Base-by-base conservation (phyloP, 1,140 invertebrate species). In the Nasonia giraulti region DNA sequence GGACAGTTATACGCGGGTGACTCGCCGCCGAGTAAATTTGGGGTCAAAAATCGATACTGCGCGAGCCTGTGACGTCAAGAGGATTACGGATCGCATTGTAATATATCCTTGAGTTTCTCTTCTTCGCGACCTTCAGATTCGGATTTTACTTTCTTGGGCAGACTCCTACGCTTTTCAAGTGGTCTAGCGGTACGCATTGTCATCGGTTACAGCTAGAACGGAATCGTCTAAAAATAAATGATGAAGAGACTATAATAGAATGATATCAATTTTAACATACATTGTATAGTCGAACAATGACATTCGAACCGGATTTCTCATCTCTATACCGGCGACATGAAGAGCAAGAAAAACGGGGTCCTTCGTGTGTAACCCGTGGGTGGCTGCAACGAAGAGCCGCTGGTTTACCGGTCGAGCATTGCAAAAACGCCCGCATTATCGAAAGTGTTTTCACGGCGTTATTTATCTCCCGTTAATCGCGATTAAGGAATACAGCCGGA, bases 61-160 rank as follows among this genome's bases (percentile, higher is more conserved):
- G 33, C 8, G 73, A 6, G n/a, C 20, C 10, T 50, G 17, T 69
- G 66, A 69, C 23, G 66, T 71, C 23, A n/a, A 31, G 23, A 27
- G 23, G 10, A 71, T 71, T 71, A 31, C 68, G 68, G 27, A 31
- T 71, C 31, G 23, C 27, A 20, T 62, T n/a, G 6, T n/a, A n/a
- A 62, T 62, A 62, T 7, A 62, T 71, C 23, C 23, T 31, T 31
- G 31, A 31, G 27, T n/a, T 75, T 44, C 74, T 75, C 74, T 44
- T 37, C 74, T 44, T 37, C 74, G 74, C 37, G 74, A 75, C 74
- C 74, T 75, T 75, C 74, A 44, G 33, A 27, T 75, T 75, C 10
- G 37, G 12, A 44, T 75, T 75, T 75, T 75, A 75, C 74, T 44
- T 44, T 75, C n/a, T 44, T 23, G 17, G 74, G 12, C 0, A 1